Evolutionary conservation across 2,113 vertebrate genomes (phyloP), one percentile per base, ranked within the genome.

Genomic region (Crotalus viridis): DNA sequence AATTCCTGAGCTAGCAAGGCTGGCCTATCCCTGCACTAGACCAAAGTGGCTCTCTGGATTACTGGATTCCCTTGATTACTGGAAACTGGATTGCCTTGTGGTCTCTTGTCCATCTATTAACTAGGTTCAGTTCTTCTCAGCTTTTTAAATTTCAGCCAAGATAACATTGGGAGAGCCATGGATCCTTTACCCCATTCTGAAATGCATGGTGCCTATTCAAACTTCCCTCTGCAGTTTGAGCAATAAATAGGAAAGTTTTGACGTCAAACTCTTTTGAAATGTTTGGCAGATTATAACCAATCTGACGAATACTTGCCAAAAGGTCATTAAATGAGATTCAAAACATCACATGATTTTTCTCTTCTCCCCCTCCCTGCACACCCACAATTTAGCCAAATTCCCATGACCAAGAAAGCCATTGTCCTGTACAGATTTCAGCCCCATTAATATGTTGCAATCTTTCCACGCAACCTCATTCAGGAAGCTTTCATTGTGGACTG

Each of bases 251-350:
- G 59, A 48, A 94, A 88, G 51, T 46, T 22, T 9, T 26, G 33
- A 59, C 57, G 1, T 9, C n/a, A 90, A 39, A 92, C 43, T 92
- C 51, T 51, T 91, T 2, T 85, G 91, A 85, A 17, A 54, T 55
- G 10, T 69, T 1, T 22, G 57, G 26, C 56, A 57, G 52, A 52
- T n/a, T 10, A 46, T 59, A 52, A 92, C 7, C 17, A 48, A 85
- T 90, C 92, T 69, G 26, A 87, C 74, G 21, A 0, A n/a, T 0
- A 0, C 46, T 57, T 48, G 90, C 90, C 93, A 54, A 10, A 52
- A 87, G 55, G 26, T 94, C 87, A 95, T 95, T 91, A 92, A 2
- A 85, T 85, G 59, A 51, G 10, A 10, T 33, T 21, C 94, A 10
- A 24, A 39, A 9, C 55, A 90, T 91, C 64, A 8, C 54, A 81